Conservation (phyloP, 1,140 invertebrate species). For the Drosophila bocki region DNA sequence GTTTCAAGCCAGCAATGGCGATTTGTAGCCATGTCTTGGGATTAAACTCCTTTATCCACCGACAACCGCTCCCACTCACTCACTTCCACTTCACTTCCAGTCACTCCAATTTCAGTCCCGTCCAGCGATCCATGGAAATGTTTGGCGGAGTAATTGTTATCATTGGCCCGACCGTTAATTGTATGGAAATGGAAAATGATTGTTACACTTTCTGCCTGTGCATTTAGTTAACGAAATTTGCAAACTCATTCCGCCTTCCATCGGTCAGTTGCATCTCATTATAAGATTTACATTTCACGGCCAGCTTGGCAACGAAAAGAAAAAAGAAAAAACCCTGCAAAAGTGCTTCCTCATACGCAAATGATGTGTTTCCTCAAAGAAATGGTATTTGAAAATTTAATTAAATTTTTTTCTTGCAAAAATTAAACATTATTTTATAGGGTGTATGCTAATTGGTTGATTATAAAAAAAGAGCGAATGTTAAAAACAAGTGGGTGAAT, state of each 20-base stretch:
- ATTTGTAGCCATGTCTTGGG: conserved; percentile 14
- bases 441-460: conserved; percentile 12
- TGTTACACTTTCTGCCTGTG: conserved; percentile 71
- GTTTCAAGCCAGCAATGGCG: conserved; percentile 1
- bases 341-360: conserved; percentile 34
- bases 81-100: conserved; percentile 8
- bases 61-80: conserved; percentile 2
- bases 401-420: neutral
- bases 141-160: conserved; percentile 33
- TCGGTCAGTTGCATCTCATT: conserved; percentile 65
- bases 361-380: conserved; percentile 29
- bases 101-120: conserved; percentile 3
- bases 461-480: conserved; percentile 2
- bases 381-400: conserved; percentile 24
- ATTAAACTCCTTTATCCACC: conserved; percentile 9
- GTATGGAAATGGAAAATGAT: conserved; percentile 64
- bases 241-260: conserved; percentile 44
- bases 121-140: conserved; percentile 48
- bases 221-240: conserved; percentile 49
- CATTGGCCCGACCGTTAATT: conserved; percentile 57
- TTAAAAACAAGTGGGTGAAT: conserved; percentile 1
- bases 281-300: conserved; percentile 71
- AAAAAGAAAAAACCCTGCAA: neutral
- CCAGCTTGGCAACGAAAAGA: conserved; percentile 47
- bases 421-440: conserved; percentile 12